Conservation (phyloP, 2,113 vertebrate species). For the Phalacrocorax brasilianus region DNA sequence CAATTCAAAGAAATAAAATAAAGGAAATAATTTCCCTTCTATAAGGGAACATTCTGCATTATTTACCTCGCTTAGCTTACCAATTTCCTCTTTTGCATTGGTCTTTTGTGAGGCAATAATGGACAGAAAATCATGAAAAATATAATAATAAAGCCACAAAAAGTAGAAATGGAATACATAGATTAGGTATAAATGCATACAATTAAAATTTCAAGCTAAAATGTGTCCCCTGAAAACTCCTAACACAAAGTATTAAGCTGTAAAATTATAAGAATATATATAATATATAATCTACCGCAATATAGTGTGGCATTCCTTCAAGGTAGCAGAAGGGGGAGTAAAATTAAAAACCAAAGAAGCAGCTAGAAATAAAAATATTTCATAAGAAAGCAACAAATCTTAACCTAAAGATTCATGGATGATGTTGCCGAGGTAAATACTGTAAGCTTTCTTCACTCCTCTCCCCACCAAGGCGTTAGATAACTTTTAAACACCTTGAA, state of each 20-base stretch:
- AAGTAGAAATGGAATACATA: neutral
- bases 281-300: neutral
- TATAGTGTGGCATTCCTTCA: neutral
- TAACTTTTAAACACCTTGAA: neutral
- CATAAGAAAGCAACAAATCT: neutral
- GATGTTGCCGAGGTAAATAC: neutral
- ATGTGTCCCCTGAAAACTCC: neutral
- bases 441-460: neutral
- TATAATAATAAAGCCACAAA: neutral
- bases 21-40: neutral
- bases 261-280: neutral
- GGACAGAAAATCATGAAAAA: conserved; percentile 16
- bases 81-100: neutral
- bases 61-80: neutral
- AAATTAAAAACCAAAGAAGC: neutral
- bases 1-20: conserved; percentile 48
- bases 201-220: conserved; percentile 41
- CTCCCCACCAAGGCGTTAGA: neutral
- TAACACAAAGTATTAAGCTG: neutral
- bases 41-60: neutral
- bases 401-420: neutral
- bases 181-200: neutral
- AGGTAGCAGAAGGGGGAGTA: neutral
- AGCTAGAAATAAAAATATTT: neutral
- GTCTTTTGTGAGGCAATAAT: neutral